Evolutionary conservation across 2,888 invertebrate genomes (phyloP), one percentile per base, ranked within the genome.

Genomic region (Hirtodrosophila alboralis): DNA sequence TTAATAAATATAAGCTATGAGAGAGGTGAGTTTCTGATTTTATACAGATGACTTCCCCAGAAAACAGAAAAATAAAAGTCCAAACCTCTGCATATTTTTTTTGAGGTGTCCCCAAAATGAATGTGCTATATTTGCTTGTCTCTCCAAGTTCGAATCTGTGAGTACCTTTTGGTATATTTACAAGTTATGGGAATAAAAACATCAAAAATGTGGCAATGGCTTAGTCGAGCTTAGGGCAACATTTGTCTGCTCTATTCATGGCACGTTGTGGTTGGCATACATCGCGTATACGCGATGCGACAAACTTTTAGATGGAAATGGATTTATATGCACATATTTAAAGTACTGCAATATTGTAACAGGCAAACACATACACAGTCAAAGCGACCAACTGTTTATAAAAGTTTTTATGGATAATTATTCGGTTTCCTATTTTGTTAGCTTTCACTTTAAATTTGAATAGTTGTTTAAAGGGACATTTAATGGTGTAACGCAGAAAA

Each of bases 11-110:
- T n/a, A n/a, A n/a, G n/a, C n/a, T n/a, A n/a, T n/a, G n/a, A n/a
- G n/a, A n/a, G n/a, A n/a, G n/a, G n/a, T n/a, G n/a, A n/a, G n/a
- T n/a, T n/a, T n/a, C n/a, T n/a, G n/a, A n/a, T 18, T 41, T 48
- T 44, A 60, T 49, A 60, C 60, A 60, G 43, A 60, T 60, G 60
- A 60, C 37, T 60, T 59, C 23, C 43, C 60, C 43, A 21, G 40
- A 33, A 28, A 37, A 21, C 49, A 23, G 48, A 43, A 49, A n/a
- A 13, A 37, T 37, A 49, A 49, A 37, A 28, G 44, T 33, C 38
- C 12, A 45, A 18, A 28, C 37, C 43, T 48, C 45, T 60, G 48
- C 30, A 41, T 48, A n/a, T 47, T 60, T 59, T 47, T 41, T 59
- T 59, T 34, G 26, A 58, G 37, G 27, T 45, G 44, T n/a, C n/a